Conservation (phyloP, 2,797 vertebrate species). For the Poecilia gillii region DNA sequence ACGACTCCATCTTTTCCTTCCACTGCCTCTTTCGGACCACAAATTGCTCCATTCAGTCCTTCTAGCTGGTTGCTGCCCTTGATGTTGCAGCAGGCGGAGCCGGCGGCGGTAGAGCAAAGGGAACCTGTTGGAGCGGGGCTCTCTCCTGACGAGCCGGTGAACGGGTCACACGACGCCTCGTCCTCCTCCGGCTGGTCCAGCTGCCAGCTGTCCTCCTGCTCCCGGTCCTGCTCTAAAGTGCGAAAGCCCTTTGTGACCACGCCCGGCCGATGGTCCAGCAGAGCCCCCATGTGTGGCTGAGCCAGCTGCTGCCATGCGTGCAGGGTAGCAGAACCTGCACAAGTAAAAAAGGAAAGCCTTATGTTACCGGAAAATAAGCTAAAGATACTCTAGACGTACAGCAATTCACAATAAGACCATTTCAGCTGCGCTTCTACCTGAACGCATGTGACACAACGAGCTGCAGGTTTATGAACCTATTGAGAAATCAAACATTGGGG, state of each 20-base stretch:
- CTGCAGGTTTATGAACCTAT: background rate
- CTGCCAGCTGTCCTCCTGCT: constrained; percentile 71
- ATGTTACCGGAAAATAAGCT: constrained; percentile 5
- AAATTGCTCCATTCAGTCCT: constrained; percentile 21
- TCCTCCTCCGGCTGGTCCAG: constrained; percentile 95
- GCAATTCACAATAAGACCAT: background rate
- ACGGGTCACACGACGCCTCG: constrained; percentile 86
- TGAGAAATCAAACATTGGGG: background rate
- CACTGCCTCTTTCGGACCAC: constrained; percentile 20
- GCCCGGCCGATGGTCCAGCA: constrained; percentile 93
- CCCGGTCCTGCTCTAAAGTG: constrained; percentile 76
- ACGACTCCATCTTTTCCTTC: constrained; percentile 72
- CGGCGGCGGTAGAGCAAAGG: constrained; percentile 63
- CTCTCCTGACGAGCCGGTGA: constrained; percentile 66
- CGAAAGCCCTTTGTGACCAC: constrained; percentile 98
- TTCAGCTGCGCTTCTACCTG: background rate
- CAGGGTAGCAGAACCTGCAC: constrained; percentile 95
- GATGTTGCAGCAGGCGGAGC: constrained; percentile 41
- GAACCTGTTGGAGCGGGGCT: constrained; percentile 80
- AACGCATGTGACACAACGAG: background rate
- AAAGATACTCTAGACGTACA: background rate
- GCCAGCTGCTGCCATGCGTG: constrained; percentile 99
- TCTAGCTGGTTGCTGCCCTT: constrained; percentile 27
- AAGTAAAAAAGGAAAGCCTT: constrained; percentile 17
- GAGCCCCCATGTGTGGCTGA: constrained; percentile 94